Percentiles rank a stretch among this genome's conserved stretches.
Conservation (phyloP, 2,113 vertebrate species). For the Thalassoma bifasciatum region DNA sequence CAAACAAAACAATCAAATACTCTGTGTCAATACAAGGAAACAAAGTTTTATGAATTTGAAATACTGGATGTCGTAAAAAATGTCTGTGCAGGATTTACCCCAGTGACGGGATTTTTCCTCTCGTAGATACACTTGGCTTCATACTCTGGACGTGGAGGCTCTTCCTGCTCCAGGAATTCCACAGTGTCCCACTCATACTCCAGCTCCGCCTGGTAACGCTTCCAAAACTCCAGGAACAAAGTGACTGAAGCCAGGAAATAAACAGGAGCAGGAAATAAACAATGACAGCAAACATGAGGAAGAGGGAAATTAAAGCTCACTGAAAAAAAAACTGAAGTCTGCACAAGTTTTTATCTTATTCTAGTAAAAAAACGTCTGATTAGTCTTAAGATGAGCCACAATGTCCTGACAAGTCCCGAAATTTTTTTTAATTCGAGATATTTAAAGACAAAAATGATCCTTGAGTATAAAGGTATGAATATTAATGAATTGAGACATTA, state of each 20-base stretch:
- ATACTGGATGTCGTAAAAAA: background rate
- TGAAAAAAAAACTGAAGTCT: too few species aligned
- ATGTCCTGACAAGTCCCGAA: too few species aligned
- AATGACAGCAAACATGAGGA: background rate
- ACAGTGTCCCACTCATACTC: constrained; percentile 96
- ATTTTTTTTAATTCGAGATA: too few species aligned
- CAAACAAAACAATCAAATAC: constrained; percentile 1
- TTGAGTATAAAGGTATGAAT: too few species aligned
- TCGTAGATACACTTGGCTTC: constrained; percentile 88
- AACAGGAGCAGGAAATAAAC: constrained; percentile 13
- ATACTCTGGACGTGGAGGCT: constrained; percentile 90
- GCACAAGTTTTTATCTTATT: too few species aligned
- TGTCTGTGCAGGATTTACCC: constrained; percentile 47
- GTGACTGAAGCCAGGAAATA: constrained; percentile 82
- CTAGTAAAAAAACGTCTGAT: too few species aligned
- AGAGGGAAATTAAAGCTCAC: background rate
- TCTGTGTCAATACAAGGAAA: background rate
- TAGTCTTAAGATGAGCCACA: too few species aligned
- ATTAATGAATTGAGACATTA: too few species aligned
- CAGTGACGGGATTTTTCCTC: constrained; percentile 84
- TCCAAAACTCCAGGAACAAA: constrained; percentile 95
- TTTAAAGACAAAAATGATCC: too few species aligned
- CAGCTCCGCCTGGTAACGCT: constrained; percentile 90
- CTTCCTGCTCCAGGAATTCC: constrained; percentile 92
- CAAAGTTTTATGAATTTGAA: background rate